phyloP scores from a whole-genome alignment of 2,113 vertebrate species.

The Pseudolaguvia tuberculata region DNA sequence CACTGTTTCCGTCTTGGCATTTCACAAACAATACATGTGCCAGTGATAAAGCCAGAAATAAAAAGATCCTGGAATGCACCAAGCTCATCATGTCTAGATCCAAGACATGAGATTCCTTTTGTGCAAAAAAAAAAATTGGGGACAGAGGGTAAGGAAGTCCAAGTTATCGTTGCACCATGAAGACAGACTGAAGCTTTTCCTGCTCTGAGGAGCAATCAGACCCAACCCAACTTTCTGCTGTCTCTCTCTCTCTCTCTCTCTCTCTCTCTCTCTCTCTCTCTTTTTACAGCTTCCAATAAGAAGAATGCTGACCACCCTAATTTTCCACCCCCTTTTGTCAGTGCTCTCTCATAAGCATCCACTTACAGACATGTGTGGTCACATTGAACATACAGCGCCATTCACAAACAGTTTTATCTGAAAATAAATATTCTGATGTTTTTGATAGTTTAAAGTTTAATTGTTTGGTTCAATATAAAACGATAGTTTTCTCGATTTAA shows the following conservation, averaged over 20 bases:
- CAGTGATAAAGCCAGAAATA: constrained; percentile 64
- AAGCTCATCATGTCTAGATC: constrained; percentile 70
- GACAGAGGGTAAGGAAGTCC: constrained; percentile 52
- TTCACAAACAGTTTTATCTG: constrained; percentile 52
- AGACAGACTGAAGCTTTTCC: constrained; percentile 63
- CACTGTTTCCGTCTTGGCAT: constrained; percentile 64
- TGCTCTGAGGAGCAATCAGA: constrained; percentile 66
- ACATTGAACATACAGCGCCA: constrained; percentile 63
- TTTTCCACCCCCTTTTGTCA: constrained; percentile 74
- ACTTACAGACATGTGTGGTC: constrained; percentile 62
- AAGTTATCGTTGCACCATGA: constrained; percentile 69
- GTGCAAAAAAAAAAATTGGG: constrained; percentile 49
- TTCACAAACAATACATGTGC: constrained; percentile 65
- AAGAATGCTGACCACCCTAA: constrained; percentile 74
- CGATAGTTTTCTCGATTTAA: background rate
- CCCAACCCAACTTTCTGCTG: constrained; percentile 67
- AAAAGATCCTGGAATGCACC: constrained; percentile 69
- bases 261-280: background rate
- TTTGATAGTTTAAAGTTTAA: background rate
- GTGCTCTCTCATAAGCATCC: constrained; percentile 68
- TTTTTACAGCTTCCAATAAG: constrained; percentile 71
- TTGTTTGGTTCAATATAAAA: background rate
- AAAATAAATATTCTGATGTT: constrained; percentile 1
- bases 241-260: constrained; percentile 50
- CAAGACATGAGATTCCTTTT: constrained; percentile 68